These are phyloP conservation scores for Microcebus murinus DNA, from an alignment of 2,113 vertebrate species.

Conservation along the genomic window DNA sequence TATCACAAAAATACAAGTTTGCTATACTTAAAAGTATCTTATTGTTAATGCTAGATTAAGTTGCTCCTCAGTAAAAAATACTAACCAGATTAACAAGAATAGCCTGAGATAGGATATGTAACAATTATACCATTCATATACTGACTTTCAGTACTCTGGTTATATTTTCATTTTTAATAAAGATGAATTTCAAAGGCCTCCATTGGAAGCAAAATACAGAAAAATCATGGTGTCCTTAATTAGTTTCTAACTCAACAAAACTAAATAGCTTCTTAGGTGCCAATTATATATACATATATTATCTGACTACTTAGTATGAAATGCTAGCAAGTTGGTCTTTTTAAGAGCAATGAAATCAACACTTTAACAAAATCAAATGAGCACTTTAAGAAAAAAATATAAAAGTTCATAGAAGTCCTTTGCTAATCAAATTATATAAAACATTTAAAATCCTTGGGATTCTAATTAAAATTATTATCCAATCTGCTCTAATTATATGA, in stretches of 20 bases:
- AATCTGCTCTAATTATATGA: slow-evolving; percentile 16
- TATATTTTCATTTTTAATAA: no score
- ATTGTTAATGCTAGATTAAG: no score
- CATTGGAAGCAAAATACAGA: no score
- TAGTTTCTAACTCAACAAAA: slow-evolving; percentile 4
- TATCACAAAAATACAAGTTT: no score
- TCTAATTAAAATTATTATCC: slow-evolving; percentile 39
- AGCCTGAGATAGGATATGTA: no score
- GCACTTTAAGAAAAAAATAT: slow-evolving; percentile 21
- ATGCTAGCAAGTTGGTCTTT: slow-evolving; percentile 24
- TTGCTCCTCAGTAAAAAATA: no score
- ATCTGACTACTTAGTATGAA: background rate
- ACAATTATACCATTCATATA: no score
- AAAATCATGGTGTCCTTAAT: no score
- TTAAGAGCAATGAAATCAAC: slow-evolving; percentile 46
- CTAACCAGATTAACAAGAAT: no score
- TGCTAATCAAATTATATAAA: slow-evolving; percentile 24
- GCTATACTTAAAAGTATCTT: no score
- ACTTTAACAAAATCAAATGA: slow-evolving; percentile 25
- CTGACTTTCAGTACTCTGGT: no score
- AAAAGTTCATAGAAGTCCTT: slow-evolving; percentile 13
- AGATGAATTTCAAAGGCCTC: no score
- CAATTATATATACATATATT: background rate
- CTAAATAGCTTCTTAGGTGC: slow-evolving; percentile 8
- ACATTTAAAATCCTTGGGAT: slow-evolving; percentile 19